These are phyloP conservation scores for Moxostoma hubbsi DNA, from an alignment of 2,797 vertebrate species.

Conservation along the genomic window DNA sequence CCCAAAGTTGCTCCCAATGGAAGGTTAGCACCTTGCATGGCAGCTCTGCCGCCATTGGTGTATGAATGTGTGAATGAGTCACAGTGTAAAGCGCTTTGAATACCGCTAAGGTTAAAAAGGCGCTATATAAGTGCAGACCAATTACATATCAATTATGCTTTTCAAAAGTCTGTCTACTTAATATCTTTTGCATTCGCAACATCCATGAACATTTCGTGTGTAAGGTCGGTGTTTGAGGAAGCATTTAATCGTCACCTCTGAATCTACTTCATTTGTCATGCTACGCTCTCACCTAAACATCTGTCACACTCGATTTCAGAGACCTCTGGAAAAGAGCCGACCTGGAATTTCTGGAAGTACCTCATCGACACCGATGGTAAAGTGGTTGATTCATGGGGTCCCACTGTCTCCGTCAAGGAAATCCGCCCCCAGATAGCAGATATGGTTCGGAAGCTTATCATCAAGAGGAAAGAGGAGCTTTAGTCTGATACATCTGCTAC, in stretches of 20 bases:
- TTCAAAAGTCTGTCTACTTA: too few species aligned
- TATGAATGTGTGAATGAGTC: too few species aligned
- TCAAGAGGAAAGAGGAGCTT: slow-evolving; percentile 91
- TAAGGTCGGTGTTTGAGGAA: neutral
- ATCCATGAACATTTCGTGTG: neutral
- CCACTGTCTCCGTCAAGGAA: slow-evolving; percentile 85
- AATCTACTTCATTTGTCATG: neutral
- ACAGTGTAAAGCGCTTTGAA: too few species aligned
- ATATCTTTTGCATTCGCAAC: too few species aligned
- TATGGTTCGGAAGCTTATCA: slow-evolving; percentile 90
- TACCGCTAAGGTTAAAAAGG: too few species aligned
- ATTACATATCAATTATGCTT: too few species aligned
- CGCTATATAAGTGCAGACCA: too few species aligned
- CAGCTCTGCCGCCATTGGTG: too few species aligned
- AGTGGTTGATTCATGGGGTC: slow-evolving; percentile 89
- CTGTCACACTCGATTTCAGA: slow-evolving; percentile 70
- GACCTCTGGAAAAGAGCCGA: slow-evolving; percentile 86
- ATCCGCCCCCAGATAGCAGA: slow-evolving; percentile 84
- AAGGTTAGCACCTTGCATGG: too few species aligned
- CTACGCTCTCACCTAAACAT: neutral
- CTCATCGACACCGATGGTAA: slow-evolving; percentile 87
- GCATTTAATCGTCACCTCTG: neutral
- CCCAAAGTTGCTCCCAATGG: too few species aligned
- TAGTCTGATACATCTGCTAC: slow-evolving; percentile 64
- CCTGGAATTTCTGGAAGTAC: slow-evolving; percentile 99